Conservation (phyloP, 2,797 vertebrate genomes). For the Hypotaenidia okinawae region DNA sequence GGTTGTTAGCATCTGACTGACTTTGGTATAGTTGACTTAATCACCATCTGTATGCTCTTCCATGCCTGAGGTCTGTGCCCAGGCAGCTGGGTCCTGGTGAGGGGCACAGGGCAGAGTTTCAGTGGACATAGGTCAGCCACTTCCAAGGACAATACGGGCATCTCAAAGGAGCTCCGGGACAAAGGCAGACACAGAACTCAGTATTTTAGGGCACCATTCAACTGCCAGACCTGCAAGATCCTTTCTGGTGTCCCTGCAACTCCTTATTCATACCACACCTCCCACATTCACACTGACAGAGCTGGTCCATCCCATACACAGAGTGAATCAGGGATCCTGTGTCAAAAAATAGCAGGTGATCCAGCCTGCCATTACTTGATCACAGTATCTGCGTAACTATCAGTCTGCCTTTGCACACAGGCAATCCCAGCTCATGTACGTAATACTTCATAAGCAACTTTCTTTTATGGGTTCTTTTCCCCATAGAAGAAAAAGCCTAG, state of each 20-base stretch:
- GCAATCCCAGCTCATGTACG: not conserved
- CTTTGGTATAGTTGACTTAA: not conserved
- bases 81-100: not conserved
- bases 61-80: not conserved
- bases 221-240: not conserved
- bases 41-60: not conserved
- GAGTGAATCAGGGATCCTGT: not conserved
- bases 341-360: not conserved
- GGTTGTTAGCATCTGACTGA: not conserved
- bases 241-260: not conserved
- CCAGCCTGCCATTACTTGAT: not conserved
- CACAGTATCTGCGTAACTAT: not conserved
- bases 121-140: not conserved
- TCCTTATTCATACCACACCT: not conserved
- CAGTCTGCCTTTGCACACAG: not conserved
- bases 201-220: not conserved
- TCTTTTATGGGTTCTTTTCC: not conserved
- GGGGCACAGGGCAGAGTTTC: not conserved
- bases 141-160: not conserved
- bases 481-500: not conserved
- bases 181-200: not conserved
- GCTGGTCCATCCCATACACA: not conserved
- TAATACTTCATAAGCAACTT: not conserved
- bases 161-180: not conserved
- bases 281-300: not conserved